Evolutionary conservation across 1,140 invertebrate genomes (phyloP), one percentile per base, ranked within the genome.

Genomic region (Augochlora pura): DNA sequence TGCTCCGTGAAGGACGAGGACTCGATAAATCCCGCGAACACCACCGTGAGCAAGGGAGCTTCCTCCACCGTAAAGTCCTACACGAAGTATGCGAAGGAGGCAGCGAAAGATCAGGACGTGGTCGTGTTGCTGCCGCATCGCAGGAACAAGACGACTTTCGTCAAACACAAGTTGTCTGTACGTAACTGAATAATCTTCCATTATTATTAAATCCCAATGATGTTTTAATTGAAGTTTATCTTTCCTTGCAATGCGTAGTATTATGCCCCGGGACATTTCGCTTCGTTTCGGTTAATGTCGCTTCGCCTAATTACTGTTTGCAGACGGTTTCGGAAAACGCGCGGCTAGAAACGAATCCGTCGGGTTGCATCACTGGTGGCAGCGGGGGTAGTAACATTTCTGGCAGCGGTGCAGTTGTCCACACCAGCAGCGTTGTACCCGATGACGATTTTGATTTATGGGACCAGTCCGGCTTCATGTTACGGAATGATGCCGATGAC

Each of bases 401-500:
- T 32, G 32, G n/a, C 16, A 23, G 16, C 23, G 46, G 14, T 7
- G 42, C 46, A 4, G 64, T 8, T 4, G 6, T 10, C 6, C 67
- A 60, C 12, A 18, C 2, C 49, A 63, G 39, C 9, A 77, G 7
- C 39, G 16, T 14, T 16, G 54, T 25, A 1, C 6, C 75, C 9
- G 91, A 92, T 39, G 91, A 92, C n/a, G 91, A 92, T 25, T 71
- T 90, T 27, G 91, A 92, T 21, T 81, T 91, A 69, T 92, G 91
- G 91, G 91, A 92, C 62, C 90, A 92, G 80, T 86, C 89, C n/a
- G 90, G 91, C 63, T 92, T 91, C 80, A 92, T 92, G 91, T 77
- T 92, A 68, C 90, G 89, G 65, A 86, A 32, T 71, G 89, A 92
- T 59, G 80, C 85, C 12, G 90, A 91, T 62, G 89, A 91, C 76